Percentiles rank a stretch among this genome's conserved stretches.
These are phyloP conservation scores for Takifugu rubripes DNA, from an alignment of 2,797 vertebrate species.

Conservation along the genomic window DNA sequence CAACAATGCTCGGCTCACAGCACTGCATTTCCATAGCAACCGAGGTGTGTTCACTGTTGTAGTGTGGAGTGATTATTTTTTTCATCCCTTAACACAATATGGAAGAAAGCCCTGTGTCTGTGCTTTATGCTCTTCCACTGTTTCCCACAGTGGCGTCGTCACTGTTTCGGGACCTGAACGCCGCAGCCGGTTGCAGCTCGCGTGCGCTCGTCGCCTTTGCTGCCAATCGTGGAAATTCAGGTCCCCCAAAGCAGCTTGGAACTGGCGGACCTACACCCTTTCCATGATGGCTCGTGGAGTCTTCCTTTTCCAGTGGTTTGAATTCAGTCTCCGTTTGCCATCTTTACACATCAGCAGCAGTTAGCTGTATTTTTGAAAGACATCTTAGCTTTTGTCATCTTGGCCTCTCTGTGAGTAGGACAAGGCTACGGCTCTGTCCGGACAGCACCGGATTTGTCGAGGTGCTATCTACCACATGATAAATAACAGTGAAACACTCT, in stretches of 20 bases:
- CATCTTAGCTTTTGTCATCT: slow-evolving; percentile 45
- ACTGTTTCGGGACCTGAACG: slow-evolving; percentile 30
- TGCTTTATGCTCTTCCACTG: slow-evolving; percentile 49
- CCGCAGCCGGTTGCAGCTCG: slow-evolving; percentile 39
- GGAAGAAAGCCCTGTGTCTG: slow-evolving; percentile 59
- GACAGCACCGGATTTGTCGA: no score
- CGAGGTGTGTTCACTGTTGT: slow-evolving; percentile 72
- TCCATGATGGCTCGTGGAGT: slow-evolving; percentile 32
- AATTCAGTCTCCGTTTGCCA: not conserved
- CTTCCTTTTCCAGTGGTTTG: slow-evolving; percentile 8
- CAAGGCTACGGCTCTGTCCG: no score
- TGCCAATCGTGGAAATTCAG: slow-evolving; percentile 54
- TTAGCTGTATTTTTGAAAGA: slow-evolving; percentile 41
- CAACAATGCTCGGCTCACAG: slow-evolving; percentile 56
- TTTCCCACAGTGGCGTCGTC: slow-evolving; percentile 38
- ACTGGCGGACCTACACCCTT: slow-evolving; percentile 60
- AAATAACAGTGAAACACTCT: slow-evolving; percentile 51
- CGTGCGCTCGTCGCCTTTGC: slow-evolving; percentile 11
- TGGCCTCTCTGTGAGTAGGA: no score
- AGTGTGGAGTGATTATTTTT: slow-evolving; percentile 57
- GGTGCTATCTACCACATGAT: slow-evolving; percentile 27
- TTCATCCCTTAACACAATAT: slow-evolving; percentile 48
- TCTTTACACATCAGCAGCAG: slow-evolving; percentile 32
- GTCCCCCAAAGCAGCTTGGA: slow-evolving; percentile 25
- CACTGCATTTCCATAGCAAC: slow-evolving; percentile 74